Percentiles rank a stretch among this genome's conserved stretches.
phyloP scores from a whole-genome alignment of 1,140 invertebrate genomes.

The Calephelis virginiensis region DNA sequence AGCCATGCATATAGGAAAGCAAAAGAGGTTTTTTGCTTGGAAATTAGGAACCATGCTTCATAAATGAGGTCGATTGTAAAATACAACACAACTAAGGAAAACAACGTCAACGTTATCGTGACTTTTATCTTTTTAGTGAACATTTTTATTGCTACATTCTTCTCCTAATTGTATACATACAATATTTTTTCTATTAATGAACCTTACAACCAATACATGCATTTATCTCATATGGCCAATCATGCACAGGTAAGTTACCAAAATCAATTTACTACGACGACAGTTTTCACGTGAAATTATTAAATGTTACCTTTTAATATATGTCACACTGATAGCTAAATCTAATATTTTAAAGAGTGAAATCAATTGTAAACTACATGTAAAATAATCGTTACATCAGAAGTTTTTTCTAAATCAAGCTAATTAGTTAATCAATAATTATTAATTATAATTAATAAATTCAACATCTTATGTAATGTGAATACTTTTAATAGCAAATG shows the following conservation, averaged over 20 bases:
- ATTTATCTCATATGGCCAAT: not conserved
- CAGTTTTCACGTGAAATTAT: conserved; percentile 30
- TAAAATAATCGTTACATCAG: conserved; percentile 30
- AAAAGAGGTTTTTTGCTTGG: conserved; percentile 41
- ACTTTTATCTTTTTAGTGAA: not conserved
- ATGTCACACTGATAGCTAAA: conserved; percentile 49
- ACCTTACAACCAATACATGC: conserved; percentile 5
- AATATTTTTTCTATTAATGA: not conserved
- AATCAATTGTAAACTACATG: not conserved
- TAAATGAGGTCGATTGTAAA: conserved; percentile 64
- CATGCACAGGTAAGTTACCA: not conserved
- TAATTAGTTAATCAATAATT: too few relatives aligned
- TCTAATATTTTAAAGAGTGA: conserved; percentile 37
- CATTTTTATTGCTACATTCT: not conserved
- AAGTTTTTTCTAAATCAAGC: not conserved
- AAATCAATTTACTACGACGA: conserved; percentile 40
- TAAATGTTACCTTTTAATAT: conserved; percentile 48
- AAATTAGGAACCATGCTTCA: conserved; percentile 57
- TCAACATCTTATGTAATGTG: too few relatives aligned
- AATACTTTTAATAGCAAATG: too few relatives aligned
- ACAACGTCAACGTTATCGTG: not conserved
- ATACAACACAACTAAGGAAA: conserved; percentile 34
- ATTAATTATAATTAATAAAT: too few relatives aligned
- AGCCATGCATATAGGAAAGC: conserved; percentile 71
- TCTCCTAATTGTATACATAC: not conserved